Base-by-base conservation (phyloP, 2,113 vertebrate species). In the Serinus canaria region DNA sequence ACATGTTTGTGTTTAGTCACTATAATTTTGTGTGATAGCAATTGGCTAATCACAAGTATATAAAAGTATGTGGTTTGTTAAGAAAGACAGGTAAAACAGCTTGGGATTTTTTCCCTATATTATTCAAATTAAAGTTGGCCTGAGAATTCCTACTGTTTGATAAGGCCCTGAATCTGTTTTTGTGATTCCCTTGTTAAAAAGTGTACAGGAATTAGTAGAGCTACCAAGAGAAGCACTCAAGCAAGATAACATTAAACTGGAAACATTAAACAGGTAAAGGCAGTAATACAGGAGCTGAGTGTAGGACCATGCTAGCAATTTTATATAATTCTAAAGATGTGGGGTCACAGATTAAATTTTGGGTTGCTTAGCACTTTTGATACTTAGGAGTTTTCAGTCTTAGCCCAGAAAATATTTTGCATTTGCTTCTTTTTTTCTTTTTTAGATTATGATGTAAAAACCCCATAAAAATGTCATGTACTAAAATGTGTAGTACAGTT, bases 81-180 rank as follows among this genome's bases (percentile, higher is more conserved):
- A 87, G 47, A 83, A 74, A 64, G 17, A 47, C 21, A 60, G 16
- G 20, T 67, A 59, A 67, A 62, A 79, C 70, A n/a, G 58, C 11
- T 15, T 35, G 35, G 8, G 0, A 0, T n/a, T 64, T 47, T 64
- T 15, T 1, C 2, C 6, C 4, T 1, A 0, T 64, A 37, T 39
- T 6, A 24, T 70, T 87, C 17, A 56, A 56, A 68, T 75, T 64
- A 53, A 81, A 84, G 28, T 39, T 43, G 18, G 4, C 24, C 23
- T 69, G 31, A 68, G 46, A 66, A 23, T 73, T 75, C 25, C 75
- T 82, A 17, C 15, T 44, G 7, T 79, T 70, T 27, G 53, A 53
- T 63, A 46, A 87, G 87, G 27, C 24, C 89, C 23, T 67, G 53
- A 72, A 59, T 59, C 22, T 70, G 18, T 7, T 46, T 33, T 79